These are phyloP conservation scores for Helostoma temminkii DNA, from an alignment of 2,797 vertebrate species.

Conservation along the genomic window DNA sequence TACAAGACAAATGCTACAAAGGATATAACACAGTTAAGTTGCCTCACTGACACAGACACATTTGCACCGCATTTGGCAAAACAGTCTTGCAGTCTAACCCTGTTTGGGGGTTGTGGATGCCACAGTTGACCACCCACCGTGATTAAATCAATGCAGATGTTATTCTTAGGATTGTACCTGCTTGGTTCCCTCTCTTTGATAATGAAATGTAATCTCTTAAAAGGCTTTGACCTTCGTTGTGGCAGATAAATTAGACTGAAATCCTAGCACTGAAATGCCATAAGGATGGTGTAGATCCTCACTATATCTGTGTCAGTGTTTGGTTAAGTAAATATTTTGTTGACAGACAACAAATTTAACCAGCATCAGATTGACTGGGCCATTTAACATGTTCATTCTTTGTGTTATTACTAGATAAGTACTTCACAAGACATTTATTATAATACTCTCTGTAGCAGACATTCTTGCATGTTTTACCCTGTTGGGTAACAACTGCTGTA, in stretches of 20 bases:
- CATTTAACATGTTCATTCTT: slow-evolving; percentile 1
- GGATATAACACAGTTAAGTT: slow-evolving; percentile 6
- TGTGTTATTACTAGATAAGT: neutral
- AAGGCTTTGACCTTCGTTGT: slow-evolving; percentile 22
- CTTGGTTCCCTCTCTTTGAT: slow-evolving; percentile 19
- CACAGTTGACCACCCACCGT: slow-evolving; percentile 28
- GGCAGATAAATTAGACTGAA: neutral
- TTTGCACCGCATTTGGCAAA: neutral
- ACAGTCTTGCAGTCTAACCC: neutral
- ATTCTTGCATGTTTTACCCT: slow-evolving; percentile 14
- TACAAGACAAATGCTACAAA: neutral
- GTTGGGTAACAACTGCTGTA: slow-evolving; percentile 16
- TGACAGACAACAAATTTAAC: slow-evolving; percentile 19
- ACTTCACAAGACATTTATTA: neutral
- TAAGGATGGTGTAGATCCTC: slow-evolving; percentile 3
- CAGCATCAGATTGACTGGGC: slow-evolving; percentile 8
- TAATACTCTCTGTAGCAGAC: neutral
- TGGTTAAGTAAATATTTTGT: neutral
- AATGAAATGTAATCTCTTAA: slow-evolving; percentile 13
- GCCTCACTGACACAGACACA: slow-evolving; percentile 10
- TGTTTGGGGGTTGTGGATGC: neutral
- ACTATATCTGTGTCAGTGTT: neutral
- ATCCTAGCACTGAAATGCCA: slow-evolving; percentile 1
- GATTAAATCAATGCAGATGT: slow-evolving; percentile 38
- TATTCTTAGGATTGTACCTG: slow-evolving; percentile 19